These are phyloP conservation scores for Nyctereutes procyonoides DNA, from an alignment of 2,113 vertebrate species.

Conservation along the genomic window DNA sequence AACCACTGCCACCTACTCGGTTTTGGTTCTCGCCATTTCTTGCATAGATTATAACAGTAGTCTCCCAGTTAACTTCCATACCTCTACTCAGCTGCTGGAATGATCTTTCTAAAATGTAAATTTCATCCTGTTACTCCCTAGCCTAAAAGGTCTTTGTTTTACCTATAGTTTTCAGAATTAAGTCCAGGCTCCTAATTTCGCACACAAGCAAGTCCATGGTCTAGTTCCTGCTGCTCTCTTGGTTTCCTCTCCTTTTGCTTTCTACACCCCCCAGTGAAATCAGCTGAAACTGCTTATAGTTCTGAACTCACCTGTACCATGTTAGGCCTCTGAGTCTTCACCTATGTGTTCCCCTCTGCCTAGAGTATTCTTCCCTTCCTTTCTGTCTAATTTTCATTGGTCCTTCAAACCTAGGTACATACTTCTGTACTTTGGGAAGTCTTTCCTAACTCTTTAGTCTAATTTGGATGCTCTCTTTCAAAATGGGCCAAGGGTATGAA, in stretches of 20 bases:
- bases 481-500: not conserved
- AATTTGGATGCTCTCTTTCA: not conserved
- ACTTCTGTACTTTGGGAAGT: not conserved
- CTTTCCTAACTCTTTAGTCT: not conserved
- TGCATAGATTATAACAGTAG: not conserved
- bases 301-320: not conserved
- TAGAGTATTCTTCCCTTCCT: not conserved
- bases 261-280: not conserved
- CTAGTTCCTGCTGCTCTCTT: not conserved
- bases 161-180: conserved; percentile 4
- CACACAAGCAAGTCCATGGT: not conserved
- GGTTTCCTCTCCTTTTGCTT: not conserved
- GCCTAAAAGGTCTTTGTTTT: not conserved
- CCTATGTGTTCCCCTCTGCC: not conserved
- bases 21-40: not conserved
- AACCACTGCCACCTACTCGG: not conserved
- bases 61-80: not conserved
- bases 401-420: not conserved
- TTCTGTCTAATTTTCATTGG: not conserved
- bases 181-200: not conserved
- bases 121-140: not conserved
- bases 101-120: conserved; percentile 6
- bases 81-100: not conserved
- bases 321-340: not conserved
- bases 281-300: not conserved